Evolutionary conservation across 2,888 invertebrate species (phyloP), one percentile per base, ranked within the genome.

Genomic region (Leptopilina myrica): DNA sequence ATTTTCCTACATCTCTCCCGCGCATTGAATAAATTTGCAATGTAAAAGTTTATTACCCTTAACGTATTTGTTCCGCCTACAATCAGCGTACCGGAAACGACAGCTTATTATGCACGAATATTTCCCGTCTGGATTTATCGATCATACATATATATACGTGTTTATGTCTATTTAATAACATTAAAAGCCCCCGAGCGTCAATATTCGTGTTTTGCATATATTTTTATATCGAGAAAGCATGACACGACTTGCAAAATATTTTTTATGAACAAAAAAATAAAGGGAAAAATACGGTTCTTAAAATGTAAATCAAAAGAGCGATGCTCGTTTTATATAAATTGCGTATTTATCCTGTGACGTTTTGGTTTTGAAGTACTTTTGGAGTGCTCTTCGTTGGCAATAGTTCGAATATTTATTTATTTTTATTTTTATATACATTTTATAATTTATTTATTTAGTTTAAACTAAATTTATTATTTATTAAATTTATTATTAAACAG

Each of bases 41-140:
- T 76, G 69, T 77, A 77, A 33, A n/a, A 75, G 79, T 81, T 81
- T 81, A 80, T 81, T 77, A 66, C 76, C 69, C 78, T 75, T 76
- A 65, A 73, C 53, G 78, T 76, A 82, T 84, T 69, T 79, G 82
- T 85, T 85, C 81, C 83, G 82, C 84, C 73, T 82, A 80, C 64
- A 76, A 65, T 84, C 81, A 82, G 53, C 81, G 81, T 82, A 78
- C 83, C 83, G 83, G 80, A 85, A 85, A 76, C 33, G 69, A 64
- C 6, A 33, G 14, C 33, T 77, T 26, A 73, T 73, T 73, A 9
- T 73, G 33, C 33, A n/a, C 56, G 9, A 53, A 73, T 49, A 49
- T 56, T 73, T 33, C 56, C 56, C 56, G 2, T n/a, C 33, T 14
- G n/a, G 33, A 56, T 53, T 56, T 73, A 73, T 56, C n/a, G 33